A percentile compares a stretch with the other conserved stretches of the same genome.
Conservation (phyloP, 2,888 invertebrate species). For the Plagodis dolabraria region DNA sequence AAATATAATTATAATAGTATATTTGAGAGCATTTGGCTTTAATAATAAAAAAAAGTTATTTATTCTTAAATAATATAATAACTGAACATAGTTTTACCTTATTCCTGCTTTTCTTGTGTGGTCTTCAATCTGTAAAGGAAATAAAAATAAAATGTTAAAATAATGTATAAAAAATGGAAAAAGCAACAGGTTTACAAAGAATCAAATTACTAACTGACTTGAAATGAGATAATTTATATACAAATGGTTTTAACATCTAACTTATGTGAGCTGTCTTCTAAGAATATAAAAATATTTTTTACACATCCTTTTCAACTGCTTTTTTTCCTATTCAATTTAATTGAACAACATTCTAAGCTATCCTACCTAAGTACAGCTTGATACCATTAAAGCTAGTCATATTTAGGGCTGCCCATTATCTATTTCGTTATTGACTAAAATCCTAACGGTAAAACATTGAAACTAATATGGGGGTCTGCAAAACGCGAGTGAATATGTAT, state of each 20-base stretch:
- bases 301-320: neutral
- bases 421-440: no score
- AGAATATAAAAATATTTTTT: neutral
- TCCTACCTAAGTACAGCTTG: conserved; percentile 17
- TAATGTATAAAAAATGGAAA: neutral
- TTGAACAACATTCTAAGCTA: conserved; percentile 20
- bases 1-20: no score
- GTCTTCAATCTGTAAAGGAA: conserved; percentile 33
- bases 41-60: no score
- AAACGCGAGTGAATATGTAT: no score
- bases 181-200: neutral
- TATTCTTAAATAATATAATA: no score
- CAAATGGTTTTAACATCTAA: neutral
- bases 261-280: no score
- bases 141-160: neutral
- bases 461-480: no score
- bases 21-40: no score
- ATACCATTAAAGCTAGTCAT: neutral
- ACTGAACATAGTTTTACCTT: conserved; percentile 18
- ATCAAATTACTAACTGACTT: neutral
- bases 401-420: no score
- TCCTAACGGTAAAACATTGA: no score
- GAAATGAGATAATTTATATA: no score
- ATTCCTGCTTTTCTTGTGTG: conserved; percentile 12
- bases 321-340: conserved; percentile 18